Conservation (phyloP, 2,888 invertebrate species). For the Resseliella maxima region DNA sequence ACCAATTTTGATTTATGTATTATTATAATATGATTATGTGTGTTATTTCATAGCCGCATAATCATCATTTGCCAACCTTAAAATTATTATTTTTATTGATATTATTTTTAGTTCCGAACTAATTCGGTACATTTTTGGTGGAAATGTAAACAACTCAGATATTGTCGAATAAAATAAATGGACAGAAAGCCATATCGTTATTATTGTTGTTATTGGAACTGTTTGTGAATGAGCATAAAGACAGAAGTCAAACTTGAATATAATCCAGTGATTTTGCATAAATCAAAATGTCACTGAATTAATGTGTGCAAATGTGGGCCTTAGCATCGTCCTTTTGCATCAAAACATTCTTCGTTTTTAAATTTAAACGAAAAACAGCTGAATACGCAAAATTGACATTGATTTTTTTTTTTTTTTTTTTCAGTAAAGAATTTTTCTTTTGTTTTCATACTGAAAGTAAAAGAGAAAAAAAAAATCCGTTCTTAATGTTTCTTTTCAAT, state of each 20-base stretch:
- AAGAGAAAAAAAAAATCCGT: not conserved
- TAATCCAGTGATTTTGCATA: not conserved
- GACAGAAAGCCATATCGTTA: not conserved
- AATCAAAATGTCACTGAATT: not conserved
- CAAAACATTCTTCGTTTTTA: too few relatives aligned
- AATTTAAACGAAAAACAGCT: not conserved
- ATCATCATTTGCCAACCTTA: too few relatives aligned
- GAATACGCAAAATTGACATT: not conserved
- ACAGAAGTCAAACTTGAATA: not conserved
- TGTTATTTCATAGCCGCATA: constrained; percentile 1
- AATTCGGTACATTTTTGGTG: too few relatives aligned
- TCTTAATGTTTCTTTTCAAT: not conserved
- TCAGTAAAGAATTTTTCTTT: not conserved
- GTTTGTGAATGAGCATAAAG: not conserved
- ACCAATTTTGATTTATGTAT: constrained; percentile 14
- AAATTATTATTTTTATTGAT: not conserved
- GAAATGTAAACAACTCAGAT: too few relatives aligned
- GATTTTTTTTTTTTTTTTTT: not conserved
- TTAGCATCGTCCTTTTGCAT: not conserved
- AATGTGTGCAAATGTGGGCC: not conserved
- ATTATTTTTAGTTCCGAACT: not conserved
- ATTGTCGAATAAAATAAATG: not conserved
- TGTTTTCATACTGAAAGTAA: not conserved
- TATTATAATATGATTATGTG: constrained; percentile 1
- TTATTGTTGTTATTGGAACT: not conserved